Conservation (phyloP, 2,888 invertebrate genomes). For the Cosmorhoe ocellata region DNA sequence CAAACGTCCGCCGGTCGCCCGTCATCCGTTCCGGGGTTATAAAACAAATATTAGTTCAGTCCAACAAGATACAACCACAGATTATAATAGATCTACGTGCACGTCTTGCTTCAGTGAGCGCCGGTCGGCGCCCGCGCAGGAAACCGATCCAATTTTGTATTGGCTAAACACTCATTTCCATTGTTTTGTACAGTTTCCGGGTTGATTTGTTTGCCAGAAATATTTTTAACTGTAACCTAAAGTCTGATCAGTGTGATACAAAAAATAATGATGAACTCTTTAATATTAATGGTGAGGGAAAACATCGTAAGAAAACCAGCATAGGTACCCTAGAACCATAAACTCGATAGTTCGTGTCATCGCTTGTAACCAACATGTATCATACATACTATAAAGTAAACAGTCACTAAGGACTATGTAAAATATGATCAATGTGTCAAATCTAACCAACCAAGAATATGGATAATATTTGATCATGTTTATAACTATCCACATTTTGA, state of each 20-base stretch:
- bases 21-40: conserved; percentile 38
- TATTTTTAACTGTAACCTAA: background rate
- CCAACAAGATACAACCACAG: conserved; percentile 53
- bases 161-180: conserved; percentile 41
- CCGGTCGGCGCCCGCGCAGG: conserved; percentile 49
- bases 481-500: too few relatives aligned
- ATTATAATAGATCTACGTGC: conserved; percentile 43
- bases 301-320: too few relatives aligned
- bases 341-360: too few relatives aligned
- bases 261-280: too few relatives aligned
- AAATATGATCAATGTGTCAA: too few relatives aligned
- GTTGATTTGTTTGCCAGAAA: conserved; percentile 41
- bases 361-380: too few relatives aligned
- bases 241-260: background rate
- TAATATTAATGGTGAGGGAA: too few relatives aligned
- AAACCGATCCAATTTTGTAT: conserved; percentile 49
- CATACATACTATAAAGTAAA: too few relatives aligned
- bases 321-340: too few relatives aligned
- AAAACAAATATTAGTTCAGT: conserved; percentile 64
- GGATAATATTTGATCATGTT: too few relatives aligned
- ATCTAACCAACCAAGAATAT: too few relatives aligned
- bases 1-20: background rate
- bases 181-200: conserved; percentile 45
- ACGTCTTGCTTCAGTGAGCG: conserved; percentile 48
- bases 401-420: too few relatives aligned